Base-by-base conservation (phyloP, 2,113 vertebrate species). In the Ptilorrhoa leucosticta region DNA sequence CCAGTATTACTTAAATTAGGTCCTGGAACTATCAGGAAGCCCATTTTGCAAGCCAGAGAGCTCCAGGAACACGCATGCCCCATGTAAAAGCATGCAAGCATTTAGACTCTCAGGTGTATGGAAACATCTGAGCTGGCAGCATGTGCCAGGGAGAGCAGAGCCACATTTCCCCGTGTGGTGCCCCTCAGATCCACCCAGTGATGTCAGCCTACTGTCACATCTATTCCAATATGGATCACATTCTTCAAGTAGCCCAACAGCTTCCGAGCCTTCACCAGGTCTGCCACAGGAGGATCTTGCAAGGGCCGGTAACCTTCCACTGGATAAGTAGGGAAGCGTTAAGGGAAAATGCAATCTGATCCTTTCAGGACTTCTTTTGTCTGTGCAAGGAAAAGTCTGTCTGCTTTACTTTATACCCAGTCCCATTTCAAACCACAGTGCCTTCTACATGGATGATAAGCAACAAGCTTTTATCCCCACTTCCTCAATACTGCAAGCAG, bases 281-380 rank as follows among this genome's bases (percentile, higher is more conserved):
- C 99, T 75, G 97, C 83, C 2, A 97, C 87, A 0, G 99, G 99
- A 21, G 99, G 99, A 95, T 99, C 98, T 88, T 99, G 99, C 87
- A 99, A 98, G 56, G 99, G 99, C 69, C 96, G 97, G 97, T 99
- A 99, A 17, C 99, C 98, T 7, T 99, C 98, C 84, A 99, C 98
- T 15, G 99, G 99, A 97, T 99, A 99, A 65, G 99, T 99, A 96
- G 72, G 81, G 42, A 75, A 42, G 27, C 35, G 98, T 99, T 97
- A 99, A 99, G 98, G 97, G 94, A 85, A 89, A 94, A 96, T 13
- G 42, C 39, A 95, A 42, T 42, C 50, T 72, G 72, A 76, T 66
- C 40, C 51, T 90, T 56, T 28, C 28, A 47, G 65, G 37, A 35
- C 30, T 56, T 54, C 64, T 39, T 83, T 66, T 57, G 58, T 68